Evolutionary conservation across 2,797 vertebrate genomes (phyloP).

Genomic region (Atherinosoma microstoma): DNA sequence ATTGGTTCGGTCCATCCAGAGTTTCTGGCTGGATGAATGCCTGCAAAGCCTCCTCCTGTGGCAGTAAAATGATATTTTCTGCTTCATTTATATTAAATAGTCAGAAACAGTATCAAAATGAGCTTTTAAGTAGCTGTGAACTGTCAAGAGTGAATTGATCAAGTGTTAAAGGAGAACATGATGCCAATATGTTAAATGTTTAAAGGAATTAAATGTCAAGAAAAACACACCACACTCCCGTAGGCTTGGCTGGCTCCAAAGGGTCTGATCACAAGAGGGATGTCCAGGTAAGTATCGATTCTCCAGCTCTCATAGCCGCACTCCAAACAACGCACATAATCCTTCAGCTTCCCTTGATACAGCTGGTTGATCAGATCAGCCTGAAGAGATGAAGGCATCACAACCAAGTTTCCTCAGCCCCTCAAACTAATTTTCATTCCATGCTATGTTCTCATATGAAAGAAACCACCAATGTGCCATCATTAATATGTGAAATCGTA

Average conservation of each 20-base stretch:
- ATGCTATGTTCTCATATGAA: background rate
- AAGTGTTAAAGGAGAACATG: background rate
- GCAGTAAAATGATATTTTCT: constrained; percentile 9
- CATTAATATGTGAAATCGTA: background rate
- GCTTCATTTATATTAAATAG: constrained; percentile 9
- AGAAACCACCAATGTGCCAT: background rate
- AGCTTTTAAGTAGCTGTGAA: constrained; percentile 8
- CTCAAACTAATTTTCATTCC: background rate
- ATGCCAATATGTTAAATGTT: constrained; percentile 8
- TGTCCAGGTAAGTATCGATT: constrained; percentile 98
- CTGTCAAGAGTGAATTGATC: background rate
- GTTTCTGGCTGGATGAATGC: constrained; percentile 99
- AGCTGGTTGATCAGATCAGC: constrained; percentile 99
- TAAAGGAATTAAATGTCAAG: constrained; percentile 16
- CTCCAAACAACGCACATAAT: constrained; percentile 97
- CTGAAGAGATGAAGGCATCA: constrained; percentile 79
- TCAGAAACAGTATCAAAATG: background rate
- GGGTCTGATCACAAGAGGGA: constrained; percentile 98
- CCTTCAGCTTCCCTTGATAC: constrained; percentile 99
- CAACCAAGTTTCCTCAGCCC: constrained; percentile 34
- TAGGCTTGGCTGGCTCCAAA: constrained; percentile 97
- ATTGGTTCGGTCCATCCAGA: constrained; percentile 97
- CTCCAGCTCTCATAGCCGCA: constrained; percentile 99
- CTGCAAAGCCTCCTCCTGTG: constrained; percentile 97
- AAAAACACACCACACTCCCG: constrained; percentile 94